Percentiles rank a stretch among this genome's conserved stretches.
These are phyloP conservation scores for Phyllotis vaccarum DNA, from an alignment of 2,797 vertebrate species.

Conservation along the genomic window DNA sequence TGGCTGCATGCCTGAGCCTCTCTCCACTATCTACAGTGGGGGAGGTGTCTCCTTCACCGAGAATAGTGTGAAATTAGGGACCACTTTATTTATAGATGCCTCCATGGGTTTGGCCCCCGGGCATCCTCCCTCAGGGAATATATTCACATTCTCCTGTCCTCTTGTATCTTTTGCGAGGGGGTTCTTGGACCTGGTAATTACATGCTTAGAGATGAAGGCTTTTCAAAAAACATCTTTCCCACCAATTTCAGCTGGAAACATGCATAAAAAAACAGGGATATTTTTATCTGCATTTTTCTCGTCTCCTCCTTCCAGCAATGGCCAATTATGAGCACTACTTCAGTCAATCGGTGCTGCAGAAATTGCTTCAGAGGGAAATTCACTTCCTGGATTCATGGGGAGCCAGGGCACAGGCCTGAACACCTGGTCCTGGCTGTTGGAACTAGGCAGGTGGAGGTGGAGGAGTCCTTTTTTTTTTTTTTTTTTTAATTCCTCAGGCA, in stretches of 20 bases:
- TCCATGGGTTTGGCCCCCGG: neutral
- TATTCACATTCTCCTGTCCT: neutral
- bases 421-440: constrained; percentile 77
- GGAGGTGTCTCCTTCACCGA: neutral
- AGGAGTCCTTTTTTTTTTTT: constrained; percentile 32
- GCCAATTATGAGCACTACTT: constrained; percentile 88
- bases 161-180: neutral
- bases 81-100: constrained; percentile 77
- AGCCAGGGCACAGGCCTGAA: constrained; percentile 67
- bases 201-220: constrained; percentile 86
- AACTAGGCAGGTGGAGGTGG: neutral
- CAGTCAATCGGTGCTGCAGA: constrained; percentile 86
- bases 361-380: constrained; percentile 85
- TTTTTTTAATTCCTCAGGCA: constrained; percentile 73
- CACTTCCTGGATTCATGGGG: constrained; percentile 72
- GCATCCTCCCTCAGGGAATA: constrained; percentile 15
- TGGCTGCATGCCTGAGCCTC: neutral
- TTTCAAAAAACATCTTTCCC: constrained; percentile 89
- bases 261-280: constrained; percentile 86
- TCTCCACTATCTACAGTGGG: neutral
- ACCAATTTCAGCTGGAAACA: constrained; percentile 88
- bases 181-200: constrained; percentile 89
- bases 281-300: constrained; percentile 84
- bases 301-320: constrained; percentile 83
- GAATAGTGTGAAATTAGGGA: neutral